Evolutionary conservation across 1,140 invertebrate species (phyloP), one percentile per base, ranked within the genome.

Genomic region (Lepidurus packardi): DNA sequence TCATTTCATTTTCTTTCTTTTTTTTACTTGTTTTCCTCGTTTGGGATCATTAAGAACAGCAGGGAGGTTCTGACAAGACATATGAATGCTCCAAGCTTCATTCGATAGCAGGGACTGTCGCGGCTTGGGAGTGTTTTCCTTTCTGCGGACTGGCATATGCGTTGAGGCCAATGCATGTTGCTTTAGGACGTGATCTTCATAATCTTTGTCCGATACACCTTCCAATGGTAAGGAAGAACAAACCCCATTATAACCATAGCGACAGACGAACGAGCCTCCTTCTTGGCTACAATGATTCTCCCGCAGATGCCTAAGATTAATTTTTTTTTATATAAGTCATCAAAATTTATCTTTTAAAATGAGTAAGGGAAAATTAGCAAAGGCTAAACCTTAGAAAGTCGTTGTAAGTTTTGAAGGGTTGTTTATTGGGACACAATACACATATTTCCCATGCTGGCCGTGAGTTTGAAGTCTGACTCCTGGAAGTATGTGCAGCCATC

Each of bases 31-130:
- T 85, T 94, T 95, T 77, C 94, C 92, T 82, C 91, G 91, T 75
- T 92, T 91, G 0, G 98, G 97, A 87, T 99, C 97, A 87, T 98
- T 98, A 42, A 99, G 88, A 78, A 98, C 95, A 76, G 97, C 95
- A 34, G 97, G 94, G 80, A 99, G 88, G 86, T 99, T 99, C 86
- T 98, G 95, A 25, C 93, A 90, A 42, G 95, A 85, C 76, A 86
- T 85, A 80, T 87, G 88, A 25, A 89, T 80, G n/a, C 86, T 88
- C 88, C 88, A 89, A 75, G 83, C 84, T 65, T 85, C 83, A 79
- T 87, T 86, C 74, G 84, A 81, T 5, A 87, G 85, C 75, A 86
- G 81, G 81, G 77, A 85, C 82, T 74, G 83, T 80, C 74, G 80
- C 3, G 53, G 53, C 21, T 65, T 65, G 7, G 24, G 74, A 44